Evolutionary conservation across 2,888 invertebrate genomes (phyloP), one percentile per base, ranked within the genome.

Genomic region (Teleiodes luculella): DNA sequence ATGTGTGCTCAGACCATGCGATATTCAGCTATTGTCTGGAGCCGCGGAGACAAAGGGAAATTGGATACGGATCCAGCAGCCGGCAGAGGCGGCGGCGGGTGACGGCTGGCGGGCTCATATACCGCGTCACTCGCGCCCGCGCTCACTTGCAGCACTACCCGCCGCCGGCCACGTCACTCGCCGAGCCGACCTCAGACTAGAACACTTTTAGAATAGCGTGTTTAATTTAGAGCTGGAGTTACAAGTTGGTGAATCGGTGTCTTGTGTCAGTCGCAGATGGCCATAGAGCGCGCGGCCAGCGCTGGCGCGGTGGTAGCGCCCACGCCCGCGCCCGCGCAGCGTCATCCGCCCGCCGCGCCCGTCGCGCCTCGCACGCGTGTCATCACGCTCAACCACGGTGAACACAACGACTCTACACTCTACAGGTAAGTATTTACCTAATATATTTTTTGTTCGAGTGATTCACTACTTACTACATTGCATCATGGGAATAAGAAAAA

Each of bases 351-450:
- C 43, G 7, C 13, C n/a, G 24, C 43, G 24, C 20, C 43, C 52
- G 58, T 61, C 51, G 63, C 57, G 33, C 62, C 45, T 55, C 64
- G 35, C 62, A 63, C 92, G 59, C 89, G 93, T 65, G 90, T 94
- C 62, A 79, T 96, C 71, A 93, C 94, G 62, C 90, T 96, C 55
- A 92, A 94, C 73, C 93, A 95, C 78, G 93, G 93, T 63, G 93
- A 94, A 75, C 93, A 95, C 78, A 93, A 93, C 64, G 95, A 96
- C 84, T 93, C 94, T 56, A 93, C 93, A 58, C 85, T 96, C 31
- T 96, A 84, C 70, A 71, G 86, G 88, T 86, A 65, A 30, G n/a
- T 30, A 20, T 10, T n/a, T 30, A 3, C n/a, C n/a, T 1, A n/a
- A n/a, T n/a, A n/a, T n/a, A n/a, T n/a, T n/a, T n/a, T n/a, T n/a